These are phyloP conservation scores for Chymomyza costata DNA, from an alignment of 1,140 invertebrate genomes.

Conservation along the genomic window DNA sequence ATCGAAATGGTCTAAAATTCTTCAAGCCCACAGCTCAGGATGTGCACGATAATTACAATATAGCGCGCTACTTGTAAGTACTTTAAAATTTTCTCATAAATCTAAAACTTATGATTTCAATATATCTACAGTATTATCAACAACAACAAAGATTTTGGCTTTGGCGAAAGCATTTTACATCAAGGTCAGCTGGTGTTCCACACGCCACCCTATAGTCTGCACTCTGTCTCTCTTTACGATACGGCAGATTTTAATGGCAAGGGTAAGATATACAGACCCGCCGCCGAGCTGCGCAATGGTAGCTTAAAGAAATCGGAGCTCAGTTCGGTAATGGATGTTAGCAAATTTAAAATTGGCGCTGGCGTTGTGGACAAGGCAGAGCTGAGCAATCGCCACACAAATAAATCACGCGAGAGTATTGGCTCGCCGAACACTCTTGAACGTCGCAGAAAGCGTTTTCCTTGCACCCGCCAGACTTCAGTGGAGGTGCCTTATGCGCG, in stretches of 20 bases:
- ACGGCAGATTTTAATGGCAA: constrained; percentile 74
- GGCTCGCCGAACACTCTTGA: constrained; percentile 70
- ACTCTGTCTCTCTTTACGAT: constrained; percentile 87
- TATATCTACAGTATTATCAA: constrained; percentile 54
- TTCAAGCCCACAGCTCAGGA: constrained; percentile 90
- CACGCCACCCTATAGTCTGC: constrained; percentile 88
- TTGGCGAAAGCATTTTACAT: constrained; percentile 95
- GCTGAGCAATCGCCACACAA: constrained; percentile 36
- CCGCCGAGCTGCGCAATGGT: constrained; percentile 54
- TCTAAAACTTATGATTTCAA: background rate
- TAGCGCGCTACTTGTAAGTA: constrained; percentile 83
- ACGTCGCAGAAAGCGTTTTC: constrained; percentile 61
- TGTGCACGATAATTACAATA: constrained; percentile 87
- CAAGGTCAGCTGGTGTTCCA: constrained; percentile 92
- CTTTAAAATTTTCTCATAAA: background rate
- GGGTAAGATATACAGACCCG: constrained; percentile 60
- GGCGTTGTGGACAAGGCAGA: constrained; percentile 59
- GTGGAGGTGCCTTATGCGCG: constrained; percentile 87
- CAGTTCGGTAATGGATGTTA: constrained; percentile 40
- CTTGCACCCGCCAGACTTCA: constrained; percentile 64
- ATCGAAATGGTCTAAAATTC: constrained; percentile 89
- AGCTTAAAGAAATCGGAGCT: constrained; percentile 67
- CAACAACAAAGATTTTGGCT: constrained; percentile 82
- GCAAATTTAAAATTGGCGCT: constrained; percentile 63
- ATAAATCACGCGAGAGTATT: constrained; percentile 62